Conservation (phyloP, 2,797 vertebrate genomes). For the Muraenolepis orangiensis region DNA sequence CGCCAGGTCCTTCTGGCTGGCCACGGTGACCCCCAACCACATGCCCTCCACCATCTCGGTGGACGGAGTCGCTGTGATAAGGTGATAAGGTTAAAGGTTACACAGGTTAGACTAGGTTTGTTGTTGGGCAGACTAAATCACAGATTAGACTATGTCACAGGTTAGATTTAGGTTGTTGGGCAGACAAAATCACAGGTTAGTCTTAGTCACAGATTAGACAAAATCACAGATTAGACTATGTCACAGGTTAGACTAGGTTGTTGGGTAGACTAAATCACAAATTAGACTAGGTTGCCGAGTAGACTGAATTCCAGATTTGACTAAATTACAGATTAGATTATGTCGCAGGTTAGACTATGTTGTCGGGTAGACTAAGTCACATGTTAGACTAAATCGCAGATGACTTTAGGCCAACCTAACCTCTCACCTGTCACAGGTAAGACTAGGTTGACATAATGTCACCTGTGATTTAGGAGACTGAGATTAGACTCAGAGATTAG, state of each 20-base stretch:
- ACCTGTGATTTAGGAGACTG: too few species aligned
- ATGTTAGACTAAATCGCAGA: too few species aligned
- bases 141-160: too few species aligned
- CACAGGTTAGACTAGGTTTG: background rate
- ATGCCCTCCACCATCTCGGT: conserved; percentile 91
- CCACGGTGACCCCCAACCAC: conserved; percentile 94
- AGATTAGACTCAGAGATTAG: too few species aligned
- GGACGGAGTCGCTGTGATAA: conserved; percentile 66
- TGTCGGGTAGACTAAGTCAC: too few species aligned
- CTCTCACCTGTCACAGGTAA: too few species aligned
- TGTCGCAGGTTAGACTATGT: too few species aligned
- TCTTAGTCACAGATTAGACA: background rate
- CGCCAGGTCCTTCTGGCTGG: conserved; percentile 75
- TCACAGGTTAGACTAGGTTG: too few species aligned
- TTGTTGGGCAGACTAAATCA: background rate
- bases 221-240: background rate
- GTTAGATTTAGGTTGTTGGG: too few species aligned
- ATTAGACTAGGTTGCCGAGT: background rate
- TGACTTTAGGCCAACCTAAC: too few species aligned
- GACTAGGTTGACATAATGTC: too few species aligned
- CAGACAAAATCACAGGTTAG: background rate
- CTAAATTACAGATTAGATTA: background rate
- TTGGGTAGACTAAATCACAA: too few species aligned
- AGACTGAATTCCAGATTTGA: background rate
- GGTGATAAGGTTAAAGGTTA: background rate